phyloP scores from a whole-genome alignment of 1,140 invertebrate species.

The Eupristina koningsbergeri region DNA sequence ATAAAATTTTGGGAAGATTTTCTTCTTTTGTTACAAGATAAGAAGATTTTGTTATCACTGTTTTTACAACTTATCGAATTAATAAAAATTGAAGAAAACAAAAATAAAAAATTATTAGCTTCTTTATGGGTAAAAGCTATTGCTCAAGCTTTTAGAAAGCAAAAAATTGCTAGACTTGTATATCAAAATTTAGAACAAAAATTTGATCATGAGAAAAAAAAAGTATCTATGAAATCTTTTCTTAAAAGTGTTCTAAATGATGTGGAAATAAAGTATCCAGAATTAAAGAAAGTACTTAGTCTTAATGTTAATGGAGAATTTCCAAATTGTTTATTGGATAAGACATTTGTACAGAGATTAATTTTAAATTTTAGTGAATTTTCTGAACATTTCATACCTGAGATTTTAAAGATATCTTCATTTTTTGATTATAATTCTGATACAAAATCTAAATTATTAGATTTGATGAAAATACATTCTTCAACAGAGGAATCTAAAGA shows the following conservation, averaged over 20 bases:
- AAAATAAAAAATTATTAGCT: slow-evolving; percentile 67
- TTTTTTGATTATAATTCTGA: slow-evolving; percentile 44
- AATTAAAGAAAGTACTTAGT: slow-evolving; percentile 55
- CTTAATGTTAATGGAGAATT: slow-evolving; percentile 56
- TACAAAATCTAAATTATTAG: slow-evolving; percentile 55
- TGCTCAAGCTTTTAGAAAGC: slow-evolving; percentile 69
- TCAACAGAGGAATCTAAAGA: slow-evolving; percentile 14
- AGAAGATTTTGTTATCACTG: slow-evolving; percentile 72
- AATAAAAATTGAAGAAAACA: slow-evolving; percentile 63
- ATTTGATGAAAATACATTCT: slow-evolving; percentile 59
- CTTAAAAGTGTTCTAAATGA: slow-evolving; percentile 54
- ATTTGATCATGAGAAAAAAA: slow-evolving; percentile 49
- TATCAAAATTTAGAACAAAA: slow-evolving; percentile 60
- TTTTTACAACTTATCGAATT: slow-evolving; percentile 72
- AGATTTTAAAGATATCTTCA: slow-evolving; percentile 59
- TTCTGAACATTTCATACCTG: slow-evolving; percentile 55
- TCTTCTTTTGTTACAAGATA: slow-evolving; percentile 72
- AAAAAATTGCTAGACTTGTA: slow-evolving; percentile 63
- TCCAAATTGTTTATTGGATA: slow-evolving; percentile 58
- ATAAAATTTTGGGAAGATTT: slow-evolving; percentile 73
- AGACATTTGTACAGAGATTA: slow-evolving; percentile 59
- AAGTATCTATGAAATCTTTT: slow-evolving; percentile 51
- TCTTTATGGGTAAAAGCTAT: slow-evolving; percentile 75
- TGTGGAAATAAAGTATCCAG: slow-evolving; percentile 55
- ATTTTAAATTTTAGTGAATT: slow-evolving; percentile 63